Evolutionary conservation across 2,888 invertebrate species (phyloP).

Genomic region (Ectropis crepuscularia): DNA sequence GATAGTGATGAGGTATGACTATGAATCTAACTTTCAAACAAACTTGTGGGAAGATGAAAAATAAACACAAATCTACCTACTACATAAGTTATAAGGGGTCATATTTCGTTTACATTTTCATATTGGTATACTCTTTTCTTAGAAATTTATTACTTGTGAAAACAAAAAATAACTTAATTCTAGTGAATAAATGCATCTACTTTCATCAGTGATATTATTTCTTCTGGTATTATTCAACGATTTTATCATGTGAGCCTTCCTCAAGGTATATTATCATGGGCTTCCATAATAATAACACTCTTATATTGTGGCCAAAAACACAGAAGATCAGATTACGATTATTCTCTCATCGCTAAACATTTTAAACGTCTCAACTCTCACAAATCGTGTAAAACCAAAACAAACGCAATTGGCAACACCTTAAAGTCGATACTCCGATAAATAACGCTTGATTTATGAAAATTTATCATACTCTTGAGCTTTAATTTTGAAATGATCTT

Average conservation of each 20-base stretch:
- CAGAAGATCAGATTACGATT: constrained; percentile 70
- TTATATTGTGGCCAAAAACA: constrained; percentile 58
- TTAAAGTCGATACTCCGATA: constrained; percentile 82
- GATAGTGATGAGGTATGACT: too few relatives aligned
- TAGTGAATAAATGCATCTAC: background rate
- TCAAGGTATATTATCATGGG: constrained; percentile 30
- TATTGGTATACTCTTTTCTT: too few relatives aligned
- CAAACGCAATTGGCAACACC: constrained; percentile 78
- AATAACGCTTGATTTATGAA: constrained; percentile 83
- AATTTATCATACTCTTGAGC: constrained; percentile 83
- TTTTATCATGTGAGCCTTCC: constrained; percentile 23
- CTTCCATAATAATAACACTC: constrained; percentile 35
- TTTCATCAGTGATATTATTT: constrained; percentile 13
- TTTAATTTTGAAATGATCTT: constrained; percentile 82
- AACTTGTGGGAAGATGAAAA: too few relatives aligned
- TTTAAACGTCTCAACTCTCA: constrained; percentile 63
- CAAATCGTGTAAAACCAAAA: constrained; percentile 69
- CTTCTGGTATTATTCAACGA: constrained; percentile 23
- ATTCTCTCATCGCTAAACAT: constrained; percentile 59
- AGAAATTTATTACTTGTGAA: too few relatives aligned
- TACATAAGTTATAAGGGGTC: too few relatives aligned
- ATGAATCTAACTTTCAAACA: too few relatives aligned
- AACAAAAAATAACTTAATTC: too few relatives aligned
- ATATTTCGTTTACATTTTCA: too few relatives aligned
- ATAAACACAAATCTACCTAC: too few relatives aligned